Evolutionary conservation across 2,888 invertebrate genomes (phyloP), one percentile per base, ranked within the genome.

Genomic region (Parnassius orleans): DNA sequence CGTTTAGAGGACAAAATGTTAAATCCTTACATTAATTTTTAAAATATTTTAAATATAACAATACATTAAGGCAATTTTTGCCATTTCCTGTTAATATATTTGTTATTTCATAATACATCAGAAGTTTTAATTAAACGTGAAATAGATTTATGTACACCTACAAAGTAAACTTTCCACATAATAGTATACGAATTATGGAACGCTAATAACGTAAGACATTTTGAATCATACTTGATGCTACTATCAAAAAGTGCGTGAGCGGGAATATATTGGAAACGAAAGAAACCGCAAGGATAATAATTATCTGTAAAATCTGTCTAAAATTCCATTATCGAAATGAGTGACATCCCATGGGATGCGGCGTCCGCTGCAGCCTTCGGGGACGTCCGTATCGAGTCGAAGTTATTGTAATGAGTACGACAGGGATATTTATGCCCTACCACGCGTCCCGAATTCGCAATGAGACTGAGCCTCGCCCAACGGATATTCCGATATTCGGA

Each of bases 401-500:
- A 87, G 81, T 86, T 84, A 87, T 88, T 87, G 87, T 90, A 90
- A 90, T 88, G 88, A 89, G 87, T 72, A 77, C 83, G 89, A 86
- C 87, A 85, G 82, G 84, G 88, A 90, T 91, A 90, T 90, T 91
- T 91, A 90, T 90, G 90, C 86, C 84, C 67, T 67, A 69, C 79
- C 85, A 87, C 79, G 88, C 87, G 78, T 75, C 80, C 84, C 76
- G 90, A 88, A 90, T 90, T 89, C 79, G 65, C 75, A 88, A 90
- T 87, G 86, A 87, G 79, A 66, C 68, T 60, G 68, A 66, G 62
- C 65, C 65, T 66, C 56, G 57, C 63, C 55, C 63, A 61, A 63
- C 67, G 63, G 67, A 75, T 73, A 74, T 77, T 77, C 76, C 72
- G 75, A 72, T 81, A 80, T 81, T 80, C 77, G 79, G 75, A 72